A percentile compares a stretch with the other conserved stretches of the same genome.
phyloP scores from a whole-genome alignment of 2,888 invertebrate genomes.

The Leucoma salicis region DNA sequence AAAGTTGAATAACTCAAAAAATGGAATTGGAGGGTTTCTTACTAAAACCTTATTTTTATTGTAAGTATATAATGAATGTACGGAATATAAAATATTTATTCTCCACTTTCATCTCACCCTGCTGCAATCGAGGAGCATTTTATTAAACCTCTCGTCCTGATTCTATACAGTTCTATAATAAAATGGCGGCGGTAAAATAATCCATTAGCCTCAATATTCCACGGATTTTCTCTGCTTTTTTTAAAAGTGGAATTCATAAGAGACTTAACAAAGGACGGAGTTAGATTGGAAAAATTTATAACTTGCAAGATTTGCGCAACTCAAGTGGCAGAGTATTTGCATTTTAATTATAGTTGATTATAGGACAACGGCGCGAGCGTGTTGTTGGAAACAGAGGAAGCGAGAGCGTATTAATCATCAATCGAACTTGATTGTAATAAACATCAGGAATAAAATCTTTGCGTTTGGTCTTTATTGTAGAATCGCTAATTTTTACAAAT shows the following conservation, averaged over 20 bases:
- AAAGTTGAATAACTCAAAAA: no score
- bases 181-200: constrained; percentile 33
- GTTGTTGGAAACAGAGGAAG: constrained; percentile 6
- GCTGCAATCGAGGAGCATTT: background rate
- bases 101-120: no score
- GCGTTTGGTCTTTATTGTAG: no score
- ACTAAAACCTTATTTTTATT: no score
- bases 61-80: no score
- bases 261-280: constrained; percentile 48
- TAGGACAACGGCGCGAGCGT: constrained; percentile 6
- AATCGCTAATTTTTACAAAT: no score
- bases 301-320: constrained; percentile 55
- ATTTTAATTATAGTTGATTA: constrained; percentile 52
- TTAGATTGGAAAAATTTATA: constrained; percentile 64
- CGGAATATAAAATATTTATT: no score
- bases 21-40: no score
- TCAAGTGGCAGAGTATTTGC: constrained; percentile 57
- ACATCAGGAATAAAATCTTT: no score
- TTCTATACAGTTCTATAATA: constrained; percentile 22
- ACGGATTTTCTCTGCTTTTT: constrained; percentile 25
- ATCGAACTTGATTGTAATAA: no score
- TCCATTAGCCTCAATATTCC: constrained; percentile 34
- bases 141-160: constrained; percentile 8
- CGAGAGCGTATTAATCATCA: constrained; percentile 1
- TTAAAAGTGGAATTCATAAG: constrained; percentile 41